Conservation (phyloP, 2,888 invertebrate species). For the Cyclophora punctaria region DNA sequence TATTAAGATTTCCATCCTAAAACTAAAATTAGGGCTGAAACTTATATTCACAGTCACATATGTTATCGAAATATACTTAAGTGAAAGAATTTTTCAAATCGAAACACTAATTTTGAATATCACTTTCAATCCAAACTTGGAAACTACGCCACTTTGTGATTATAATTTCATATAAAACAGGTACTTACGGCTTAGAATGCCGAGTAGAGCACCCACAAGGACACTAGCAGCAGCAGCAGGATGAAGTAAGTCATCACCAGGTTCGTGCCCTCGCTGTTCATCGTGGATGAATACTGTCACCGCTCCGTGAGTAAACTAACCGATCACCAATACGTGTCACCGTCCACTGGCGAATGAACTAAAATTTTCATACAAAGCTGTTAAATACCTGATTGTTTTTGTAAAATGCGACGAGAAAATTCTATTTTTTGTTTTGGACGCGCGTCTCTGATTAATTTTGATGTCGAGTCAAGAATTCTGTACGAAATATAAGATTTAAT, state of each 20-base stretch:
- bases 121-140: too few relatives aligned
- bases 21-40: too few relatives aligned
- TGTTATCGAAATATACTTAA: too few relatives aligned
- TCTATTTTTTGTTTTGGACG: slow-evolving; percentile 50
- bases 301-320: slow-evolving; percentile 9
- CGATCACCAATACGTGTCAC: slow-evolving; percentile 35
- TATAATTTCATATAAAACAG: slow-evolving; percentile 3
- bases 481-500: slow-evolving; percentile 1
- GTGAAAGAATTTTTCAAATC: too few relatives aligned
- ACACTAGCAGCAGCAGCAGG: slow-evolving; percentile 75
- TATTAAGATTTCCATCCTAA: too few relatives aligned
- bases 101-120: too few relatives aligned
- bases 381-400: slow-evolving; percentile 39
- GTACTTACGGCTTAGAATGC: slow-evolving; percentile 60
- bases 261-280: slow-evolving; percentile 73
- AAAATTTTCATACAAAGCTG: slow-evolving; percentile 33
- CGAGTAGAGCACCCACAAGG: slow-evolving; percentile 80
- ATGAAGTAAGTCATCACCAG: slow-evolving; percentile 81
- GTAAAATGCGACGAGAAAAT: slow-evolving; percentile 37
- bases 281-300: slow-evolving; percentile 3
- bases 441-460: slow-evolving; percentile 46
- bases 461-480: slow-evolving; percentile 30
- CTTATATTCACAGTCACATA: too few relatives aligned
- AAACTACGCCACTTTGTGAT: too few relatives aligned
- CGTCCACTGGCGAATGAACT: slow-evolving; percentile 39